Evolutionary conservation across 2,797 vertebrate genomes (phyloP).

Genomic region (Danio albolineatus): DNA sequence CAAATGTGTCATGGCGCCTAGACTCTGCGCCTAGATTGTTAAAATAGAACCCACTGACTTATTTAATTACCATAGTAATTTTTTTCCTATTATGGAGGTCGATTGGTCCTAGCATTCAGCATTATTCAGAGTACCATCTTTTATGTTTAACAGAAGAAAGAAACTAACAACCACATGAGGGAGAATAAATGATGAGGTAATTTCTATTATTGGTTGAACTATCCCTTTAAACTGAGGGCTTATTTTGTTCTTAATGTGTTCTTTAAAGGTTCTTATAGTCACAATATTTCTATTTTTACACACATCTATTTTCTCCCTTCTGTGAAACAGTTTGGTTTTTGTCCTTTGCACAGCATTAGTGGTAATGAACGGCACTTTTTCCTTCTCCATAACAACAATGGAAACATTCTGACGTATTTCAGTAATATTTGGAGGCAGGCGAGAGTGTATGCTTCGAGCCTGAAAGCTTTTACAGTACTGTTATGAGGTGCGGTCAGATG

Average conservation of each 20-base stretch:
- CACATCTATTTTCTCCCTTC: not conserved
- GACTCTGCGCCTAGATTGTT: too few relatives aligned
- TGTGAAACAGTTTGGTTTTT: not conserved
- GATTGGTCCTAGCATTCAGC: too few relatives aligned
- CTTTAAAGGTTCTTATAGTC: not conserved
- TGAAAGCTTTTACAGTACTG: conserved; percentile 19
- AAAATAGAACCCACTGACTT: too few relatives aligned
- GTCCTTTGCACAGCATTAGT: conserved; percentile 1
- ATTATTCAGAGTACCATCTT: too few relatives aligned
- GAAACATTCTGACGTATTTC: conserved; percentile 15
- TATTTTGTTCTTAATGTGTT: not conserved
- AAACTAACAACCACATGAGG: too few relatives aligned
- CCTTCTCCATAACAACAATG: not conserved
- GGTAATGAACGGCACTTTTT: conserved; percentile 22
- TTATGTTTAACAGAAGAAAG: too few relatives aligned
- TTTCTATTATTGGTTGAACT: too few relatives aligned
- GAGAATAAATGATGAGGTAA: too few relatives aligned
- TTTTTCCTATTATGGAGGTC: too few relatives aligned
- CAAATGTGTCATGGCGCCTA: too few relatives aligned
- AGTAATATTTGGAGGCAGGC: conserved; percentile 18
- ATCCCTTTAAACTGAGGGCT: too few relatives aligned
- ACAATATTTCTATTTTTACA: not conserved
- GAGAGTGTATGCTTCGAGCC: not conserved
- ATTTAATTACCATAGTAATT: too few relatives aligned
- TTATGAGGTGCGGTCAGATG: conserved; percentile 27